These are phyloP conservation scores for Excalfactoria chinensis DNA, from an alignment of 2,113 vertebrate genomes.

Conservation along the genomic window DNA sequence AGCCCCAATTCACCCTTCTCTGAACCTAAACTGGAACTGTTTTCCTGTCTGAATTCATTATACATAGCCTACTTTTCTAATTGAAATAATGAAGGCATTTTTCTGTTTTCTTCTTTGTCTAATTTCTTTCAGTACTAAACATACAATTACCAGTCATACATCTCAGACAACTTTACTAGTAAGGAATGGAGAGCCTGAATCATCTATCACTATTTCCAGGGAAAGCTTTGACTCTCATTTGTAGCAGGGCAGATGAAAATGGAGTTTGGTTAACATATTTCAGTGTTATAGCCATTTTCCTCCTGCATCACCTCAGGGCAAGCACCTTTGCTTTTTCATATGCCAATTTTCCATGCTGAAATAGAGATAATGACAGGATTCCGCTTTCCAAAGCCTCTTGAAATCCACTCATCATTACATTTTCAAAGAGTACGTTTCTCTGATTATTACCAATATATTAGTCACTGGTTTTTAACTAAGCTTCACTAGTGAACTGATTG, in stretches of 20 bases:
- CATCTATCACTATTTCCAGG: neutral
- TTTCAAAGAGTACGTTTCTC: neutral
- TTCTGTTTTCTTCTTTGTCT: neutral
- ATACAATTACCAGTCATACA: neutral
- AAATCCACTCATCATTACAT: neutral
- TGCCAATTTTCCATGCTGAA: neutral
- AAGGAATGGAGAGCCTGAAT: neutral
- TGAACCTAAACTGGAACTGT: conserved; percentile 54
- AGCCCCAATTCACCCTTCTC: conserved; percentile 16
- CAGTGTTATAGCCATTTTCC: neutral
- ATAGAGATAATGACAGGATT: neutral
- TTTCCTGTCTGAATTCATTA: conserved; percentile 65
- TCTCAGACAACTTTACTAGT: neutral
- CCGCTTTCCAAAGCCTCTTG: neutral
- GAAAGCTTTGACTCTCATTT: neutral
- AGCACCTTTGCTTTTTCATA: neutral
- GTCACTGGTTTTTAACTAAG: neutral
- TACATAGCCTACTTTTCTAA: conserved; percentile 46
- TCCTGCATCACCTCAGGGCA: neutral
- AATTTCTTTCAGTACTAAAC: conserved; percentile 6
- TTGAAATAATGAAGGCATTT: conserved; percentile 53
- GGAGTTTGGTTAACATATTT: neutral
- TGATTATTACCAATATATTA: neutral
- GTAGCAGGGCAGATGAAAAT: neutral
- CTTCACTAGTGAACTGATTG: neutral